Evolutionary conservation across 2,113 vertebrate genomes (phyloP).

Genomic region (Paraplagusia blochii): DNA sequence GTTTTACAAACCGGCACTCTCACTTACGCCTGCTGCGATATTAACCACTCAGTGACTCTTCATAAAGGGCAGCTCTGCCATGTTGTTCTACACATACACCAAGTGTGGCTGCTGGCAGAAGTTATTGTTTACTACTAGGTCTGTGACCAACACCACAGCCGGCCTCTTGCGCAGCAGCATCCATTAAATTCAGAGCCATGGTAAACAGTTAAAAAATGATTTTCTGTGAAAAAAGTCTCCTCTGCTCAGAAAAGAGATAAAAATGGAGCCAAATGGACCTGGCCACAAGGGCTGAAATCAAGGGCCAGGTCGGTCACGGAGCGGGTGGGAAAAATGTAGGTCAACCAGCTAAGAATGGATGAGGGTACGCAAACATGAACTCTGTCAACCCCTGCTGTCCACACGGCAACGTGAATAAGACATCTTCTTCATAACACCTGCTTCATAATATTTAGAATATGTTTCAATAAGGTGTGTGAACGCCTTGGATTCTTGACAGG

Average conservation of each 20-base stretch:
- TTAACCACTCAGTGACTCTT: conserved; percentile 59
- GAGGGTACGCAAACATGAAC: conserved; percentile 59
- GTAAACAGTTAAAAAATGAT: conserved; percentile 2
- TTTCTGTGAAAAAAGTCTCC: conserved; percentile 3
- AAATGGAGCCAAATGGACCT: conserved; percentile 53
- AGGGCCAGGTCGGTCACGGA: conserved; percentile 45
- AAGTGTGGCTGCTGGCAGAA: conserved; percentile 56
- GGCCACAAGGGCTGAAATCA: conserved; percentile 70
- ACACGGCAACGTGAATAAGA: conserved; percentile 9
- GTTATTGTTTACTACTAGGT: conserved; percentile 52
- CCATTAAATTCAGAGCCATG: conserved; percentile 11
- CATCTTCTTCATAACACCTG: conserved; percentile 13
- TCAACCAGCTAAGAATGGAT: conserved; percentile 59
- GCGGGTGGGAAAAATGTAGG: conserved; percentile 70
- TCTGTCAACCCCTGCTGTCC: conserved; percentile 44
- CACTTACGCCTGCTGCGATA: conserved; percentile 61
- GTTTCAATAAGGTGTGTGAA: background rate
- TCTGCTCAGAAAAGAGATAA: conserved; percentile 50
- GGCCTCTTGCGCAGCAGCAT: conserved; percentile 37
- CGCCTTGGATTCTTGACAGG: background rate
- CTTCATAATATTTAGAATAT: conserved; percentile 7
- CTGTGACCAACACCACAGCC: conserved; percentile 23
- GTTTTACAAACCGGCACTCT: conserved; percentile 48
- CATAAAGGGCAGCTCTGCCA: conserved; percentile 37
- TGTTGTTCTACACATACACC: conserved; percentile 65